Evolutionary conservation across 2,113 vertebrate genomes (phyloP).

Genomic region (Aplodontia rufa): DNA sequence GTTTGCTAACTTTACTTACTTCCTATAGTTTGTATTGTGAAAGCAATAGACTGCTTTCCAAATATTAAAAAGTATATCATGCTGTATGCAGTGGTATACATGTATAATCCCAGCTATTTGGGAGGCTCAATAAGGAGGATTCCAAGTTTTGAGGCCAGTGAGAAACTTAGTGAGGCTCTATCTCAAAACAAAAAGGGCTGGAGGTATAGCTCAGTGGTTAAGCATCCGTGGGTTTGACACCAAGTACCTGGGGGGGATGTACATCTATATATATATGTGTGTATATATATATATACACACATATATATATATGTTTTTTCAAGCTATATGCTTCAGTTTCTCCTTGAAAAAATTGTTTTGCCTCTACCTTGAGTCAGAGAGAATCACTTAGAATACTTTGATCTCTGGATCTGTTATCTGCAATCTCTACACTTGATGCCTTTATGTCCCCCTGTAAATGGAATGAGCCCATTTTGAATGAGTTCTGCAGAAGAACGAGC

Average conservation of each 20-base stretch:
- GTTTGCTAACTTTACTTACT: background rate
- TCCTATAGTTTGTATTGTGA: slow-evolving; percentile 5
- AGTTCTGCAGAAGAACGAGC: slow-evolving; percentile 38
- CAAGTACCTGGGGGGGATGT: background rate
- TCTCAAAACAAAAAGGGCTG: too few species aligned
- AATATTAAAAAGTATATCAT: background rate
- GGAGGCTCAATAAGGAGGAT: too few species aligned
- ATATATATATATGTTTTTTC: background rate
- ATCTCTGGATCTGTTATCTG: background rate
- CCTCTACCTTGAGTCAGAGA: background rate
- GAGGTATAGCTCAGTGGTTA: too few species aligned
- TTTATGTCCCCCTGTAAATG: background rate
- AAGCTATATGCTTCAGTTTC: background rate
- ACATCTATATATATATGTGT: background rate
- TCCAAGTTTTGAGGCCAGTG: too few species aligned
- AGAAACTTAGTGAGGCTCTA: too few species aligned
- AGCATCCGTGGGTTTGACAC: too few species aligned
- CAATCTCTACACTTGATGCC: background rate
- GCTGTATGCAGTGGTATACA: too few species aligned
- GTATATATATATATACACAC: background rate
- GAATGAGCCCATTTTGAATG: background rate
- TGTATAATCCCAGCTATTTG: too few species aligned
- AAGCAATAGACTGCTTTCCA: background rate
- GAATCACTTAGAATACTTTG: background rate
- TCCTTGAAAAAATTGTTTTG: background rate